phyloP scores from a whole-genome alignment of 2,797 vertebrate genomes.

The Trichosurus vulpecula region DNA sequence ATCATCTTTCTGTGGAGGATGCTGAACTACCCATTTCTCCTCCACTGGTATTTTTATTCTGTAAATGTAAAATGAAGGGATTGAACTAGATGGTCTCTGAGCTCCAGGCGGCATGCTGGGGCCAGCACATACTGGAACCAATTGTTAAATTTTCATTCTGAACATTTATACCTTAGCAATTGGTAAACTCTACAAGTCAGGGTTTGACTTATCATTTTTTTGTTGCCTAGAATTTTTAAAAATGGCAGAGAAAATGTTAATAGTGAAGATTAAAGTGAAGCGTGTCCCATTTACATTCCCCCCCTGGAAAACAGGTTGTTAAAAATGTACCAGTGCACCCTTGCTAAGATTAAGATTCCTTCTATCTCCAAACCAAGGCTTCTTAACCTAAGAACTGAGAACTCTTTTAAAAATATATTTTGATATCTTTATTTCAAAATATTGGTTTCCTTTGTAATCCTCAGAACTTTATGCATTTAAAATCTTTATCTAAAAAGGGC shows the following conservation, averaged over 20 bases:
- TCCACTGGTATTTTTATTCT: not conserved
- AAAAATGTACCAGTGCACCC: not conserved
- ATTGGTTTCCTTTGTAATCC: not conserved
- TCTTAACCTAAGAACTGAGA: not conserved
- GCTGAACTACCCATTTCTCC: not conserved
- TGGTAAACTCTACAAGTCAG: not conserved
- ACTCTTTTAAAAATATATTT: not conserved
- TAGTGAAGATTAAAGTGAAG: not conserved
- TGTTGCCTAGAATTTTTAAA: not conserved
- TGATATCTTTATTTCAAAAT: not conserved
- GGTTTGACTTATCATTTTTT: not conserved
- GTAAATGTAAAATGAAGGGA: not conserved
- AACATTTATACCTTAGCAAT: not conserved
- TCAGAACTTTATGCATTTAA: not conserved
- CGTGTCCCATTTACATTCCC: not conserved
- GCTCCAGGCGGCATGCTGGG: not conserved
- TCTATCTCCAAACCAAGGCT: not conserved
- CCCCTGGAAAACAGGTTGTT: not conserved
- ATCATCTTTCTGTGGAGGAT: not conserved
- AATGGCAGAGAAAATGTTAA: not conserved
- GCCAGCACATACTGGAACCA: not conserved
- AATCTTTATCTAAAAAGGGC: not conserved
- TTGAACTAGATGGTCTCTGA: not conserved
- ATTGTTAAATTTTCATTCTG: not conserved
- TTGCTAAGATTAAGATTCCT: not conserved